Conservation (phyloP, 2,888 invertebrate species). For the Diarsia dahlii region DNA sequence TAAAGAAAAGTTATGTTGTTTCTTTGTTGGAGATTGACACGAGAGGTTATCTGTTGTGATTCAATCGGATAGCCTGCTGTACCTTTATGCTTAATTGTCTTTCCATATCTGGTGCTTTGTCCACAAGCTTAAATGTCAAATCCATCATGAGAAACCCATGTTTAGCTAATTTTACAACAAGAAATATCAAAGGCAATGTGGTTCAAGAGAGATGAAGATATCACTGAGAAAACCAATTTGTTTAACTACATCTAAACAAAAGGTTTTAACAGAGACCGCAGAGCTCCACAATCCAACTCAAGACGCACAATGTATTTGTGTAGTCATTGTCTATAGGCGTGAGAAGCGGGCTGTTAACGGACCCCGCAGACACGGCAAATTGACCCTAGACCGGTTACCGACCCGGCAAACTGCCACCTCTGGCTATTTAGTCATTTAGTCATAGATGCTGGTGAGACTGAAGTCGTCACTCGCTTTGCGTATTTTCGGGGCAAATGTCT, state of each 20-base stretch:
- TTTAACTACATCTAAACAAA: conserved; percentile 41
- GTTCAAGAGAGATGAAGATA: conserved; percentile 31
- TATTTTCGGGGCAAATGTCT: conserved; percentile 7
- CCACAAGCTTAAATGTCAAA: conserved; percentile 12
- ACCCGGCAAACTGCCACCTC: conserved; percentile 56
- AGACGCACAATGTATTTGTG: conserved; percentile 60
- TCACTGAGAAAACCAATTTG: conserved; percentile 46
- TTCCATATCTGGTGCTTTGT: background rate
- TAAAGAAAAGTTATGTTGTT: conserved; percentile 56
- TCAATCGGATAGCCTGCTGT: conserved; percentile 32
- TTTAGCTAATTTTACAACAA: background rate
- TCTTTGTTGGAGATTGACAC: conserved; percentile 57
- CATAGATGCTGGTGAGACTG: conserved; percentile 26
- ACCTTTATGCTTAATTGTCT: conserved; percentile 23
- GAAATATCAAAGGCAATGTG: background rate
- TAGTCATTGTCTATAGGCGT: conserved; percentile 69
- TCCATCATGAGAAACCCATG: background rate
- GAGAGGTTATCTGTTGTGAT: conserved; percentile 26
- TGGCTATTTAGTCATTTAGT: conserved; percentile 42
- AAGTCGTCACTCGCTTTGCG: conserved; percentile 8
- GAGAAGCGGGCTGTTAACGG: conserved; percentile 74
- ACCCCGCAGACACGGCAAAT: conserved; percentile 62
- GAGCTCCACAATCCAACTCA: conserved; percentile 42
- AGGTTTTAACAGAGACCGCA: conserved; percentile 34
- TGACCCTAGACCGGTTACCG: conserved; percentile 69